These are phyloP conservation scores for Diloba caeruleocephala DNA, from an alignment of 2,888 invertebrate genomes.

Conservation along the genomic window DNA sequence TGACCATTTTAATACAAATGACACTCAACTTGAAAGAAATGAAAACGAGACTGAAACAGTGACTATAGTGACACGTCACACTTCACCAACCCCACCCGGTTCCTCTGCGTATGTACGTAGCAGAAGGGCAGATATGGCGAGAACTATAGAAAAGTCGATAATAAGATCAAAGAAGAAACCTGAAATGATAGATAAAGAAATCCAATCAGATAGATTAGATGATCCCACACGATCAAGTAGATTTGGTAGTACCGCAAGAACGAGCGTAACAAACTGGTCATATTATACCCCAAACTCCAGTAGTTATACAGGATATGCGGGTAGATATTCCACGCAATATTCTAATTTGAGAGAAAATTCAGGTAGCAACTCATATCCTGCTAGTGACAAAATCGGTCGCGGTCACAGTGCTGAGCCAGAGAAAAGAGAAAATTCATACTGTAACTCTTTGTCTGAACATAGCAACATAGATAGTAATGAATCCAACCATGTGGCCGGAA, in stretches of 20 bases:
- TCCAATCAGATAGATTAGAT: slow-evolving; percentile 92
- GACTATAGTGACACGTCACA: slow-evolving; percentile 92
- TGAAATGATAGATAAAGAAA: slow-evolving; percentile 91
- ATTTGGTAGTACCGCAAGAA: slow-evolving; percentile 89
- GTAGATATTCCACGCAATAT: slow-evolving; percentile 84
- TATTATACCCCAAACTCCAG: slow-evolving; percentile 86
- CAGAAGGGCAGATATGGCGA: slow-evolving; percentile 92
- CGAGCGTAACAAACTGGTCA: slow-evolving; percentile 90
- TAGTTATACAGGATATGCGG: slow-evolving; percentile 83
- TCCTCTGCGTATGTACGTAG: slow-evolving; percentile 90
- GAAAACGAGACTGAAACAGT: slow-evolving; percentile 83
- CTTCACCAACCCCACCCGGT: slow-evolving; percentile 93
- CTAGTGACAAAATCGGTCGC: slow-evolving; percentile 75
- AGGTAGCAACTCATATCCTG: slow-evolving; percentile 57
- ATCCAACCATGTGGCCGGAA: slow-evolving; percentile 57
- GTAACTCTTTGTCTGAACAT: slow-evolving; percentile 58
- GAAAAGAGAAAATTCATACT: slow-evolving; percentile 64
- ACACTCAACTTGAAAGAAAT: slow-evolving; percentile 52
- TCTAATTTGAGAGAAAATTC: slow-evolving; percentile 76
- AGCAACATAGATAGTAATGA: slow-evolving; percentile 58
- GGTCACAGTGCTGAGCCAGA: slow-evolving; percentile 79
- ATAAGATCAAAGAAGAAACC: slow-evolving; percentile 88
- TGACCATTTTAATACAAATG: slow-evolving; percentile 47
- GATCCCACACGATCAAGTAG: slow-evolving; percentile 91
- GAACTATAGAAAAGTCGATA: slow-evolving; percentile 92